Conservation (phyloP, 2,113 vertebrate species). For the Vulpes lagopus region DNA sequence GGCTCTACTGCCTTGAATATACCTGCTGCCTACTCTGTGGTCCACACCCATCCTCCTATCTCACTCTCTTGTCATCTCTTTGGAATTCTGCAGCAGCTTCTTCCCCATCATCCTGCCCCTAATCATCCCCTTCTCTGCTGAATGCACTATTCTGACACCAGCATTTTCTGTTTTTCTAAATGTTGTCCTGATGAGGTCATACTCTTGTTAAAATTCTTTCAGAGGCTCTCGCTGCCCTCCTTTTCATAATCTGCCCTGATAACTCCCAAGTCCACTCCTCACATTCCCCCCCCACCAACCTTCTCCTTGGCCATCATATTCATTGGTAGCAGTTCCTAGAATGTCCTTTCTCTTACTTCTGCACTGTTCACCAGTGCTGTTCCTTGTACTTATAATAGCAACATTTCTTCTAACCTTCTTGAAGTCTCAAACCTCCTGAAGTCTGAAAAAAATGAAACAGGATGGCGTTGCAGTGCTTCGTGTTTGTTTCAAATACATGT, state of each 20-base stretch:
- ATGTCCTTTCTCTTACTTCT: background rate
- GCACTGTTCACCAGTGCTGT: background rate
- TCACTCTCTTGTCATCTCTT: background rate
- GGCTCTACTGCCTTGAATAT: background rate
- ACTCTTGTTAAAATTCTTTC: background rate
- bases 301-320: background rate
- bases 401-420: background rate
- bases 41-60: background rate
- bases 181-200: background rate
- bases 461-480: background rate
- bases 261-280: background rate
- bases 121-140: background rate
- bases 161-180: background rate
- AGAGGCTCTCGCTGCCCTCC: background rate
- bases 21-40: background rate
- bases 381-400: background rate
- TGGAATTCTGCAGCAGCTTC: background rate
- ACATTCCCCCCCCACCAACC: rapidly evolving
- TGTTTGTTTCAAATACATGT: background rate
- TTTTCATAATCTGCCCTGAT: background rate
- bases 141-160: background rate
- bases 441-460: background rate
- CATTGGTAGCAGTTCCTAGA: background rate
- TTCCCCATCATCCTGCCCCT: background rate
- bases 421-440: background rate